Percentiles rank a stretch among this genome's conserved stretches.
Evolutionary conservation across 2,113 vertebrate genomes (phyloP).

Genomic region (Promerops cafer): DNA sequence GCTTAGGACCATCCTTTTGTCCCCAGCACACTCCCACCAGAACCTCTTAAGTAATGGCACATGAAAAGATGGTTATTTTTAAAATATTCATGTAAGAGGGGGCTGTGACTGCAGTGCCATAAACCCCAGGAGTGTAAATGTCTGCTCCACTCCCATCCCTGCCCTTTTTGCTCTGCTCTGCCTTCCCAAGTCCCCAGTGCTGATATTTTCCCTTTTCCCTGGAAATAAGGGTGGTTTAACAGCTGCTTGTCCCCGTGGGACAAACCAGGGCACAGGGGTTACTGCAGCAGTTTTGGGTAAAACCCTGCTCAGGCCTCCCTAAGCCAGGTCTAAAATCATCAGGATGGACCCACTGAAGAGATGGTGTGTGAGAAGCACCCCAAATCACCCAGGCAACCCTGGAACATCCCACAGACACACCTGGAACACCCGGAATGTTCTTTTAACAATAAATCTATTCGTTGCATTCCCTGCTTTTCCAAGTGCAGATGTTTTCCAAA

Average conservation of each 20-base stretch:
- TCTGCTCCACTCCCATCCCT: neutral
- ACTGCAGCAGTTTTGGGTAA: neutral
- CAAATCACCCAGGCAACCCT: neutral
- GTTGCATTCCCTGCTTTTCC: neutral
- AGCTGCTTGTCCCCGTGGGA: neutral
- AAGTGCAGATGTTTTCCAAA: neutral
- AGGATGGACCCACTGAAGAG: rapidly evolving
- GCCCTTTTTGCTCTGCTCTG: neutral
- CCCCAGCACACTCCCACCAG: neutral
- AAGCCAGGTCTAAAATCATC: neutral
- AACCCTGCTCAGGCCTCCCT: neutral
- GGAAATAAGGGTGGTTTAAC: neutral
- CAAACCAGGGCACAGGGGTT: neutral
- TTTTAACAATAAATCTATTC: neutral
- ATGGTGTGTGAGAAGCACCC: rapidly evolving
- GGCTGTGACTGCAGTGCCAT: neutral
- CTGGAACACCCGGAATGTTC: neutral
- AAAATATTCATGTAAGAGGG: neutral
- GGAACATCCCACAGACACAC: neutral
- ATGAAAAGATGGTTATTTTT: neutral
- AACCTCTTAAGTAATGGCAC: neutral
- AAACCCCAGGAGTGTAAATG: neutral
- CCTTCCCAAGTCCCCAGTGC: neutral
- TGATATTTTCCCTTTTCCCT: neutral
- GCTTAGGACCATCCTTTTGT: neutral